Conservation (phyloP, 2,113 vertebrate genomes). For the Indri indri region DNA sequence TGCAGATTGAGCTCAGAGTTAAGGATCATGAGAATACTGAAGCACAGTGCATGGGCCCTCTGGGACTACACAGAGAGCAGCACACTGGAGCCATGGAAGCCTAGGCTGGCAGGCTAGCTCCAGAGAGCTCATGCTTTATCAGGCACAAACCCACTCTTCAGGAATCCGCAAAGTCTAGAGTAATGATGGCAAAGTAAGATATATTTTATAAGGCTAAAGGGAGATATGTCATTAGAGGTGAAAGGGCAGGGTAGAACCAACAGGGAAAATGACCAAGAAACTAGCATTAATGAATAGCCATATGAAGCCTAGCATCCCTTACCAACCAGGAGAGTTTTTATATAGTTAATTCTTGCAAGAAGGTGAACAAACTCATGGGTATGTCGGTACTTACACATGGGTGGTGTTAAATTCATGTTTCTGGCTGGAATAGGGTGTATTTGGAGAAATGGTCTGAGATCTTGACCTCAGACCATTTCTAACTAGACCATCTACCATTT, state of each 20-base stretch:
- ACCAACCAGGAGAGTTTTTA: background rate
- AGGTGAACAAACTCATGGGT: background rate
- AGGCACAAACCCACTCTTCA: background rate
- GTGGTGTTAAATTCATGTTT: background rate
- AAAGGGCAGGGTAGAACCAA: background rate
- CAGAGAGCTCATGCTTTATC: background rate
- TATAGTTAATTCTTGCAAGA: background rate
- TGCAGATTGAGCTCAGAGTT: background rate
- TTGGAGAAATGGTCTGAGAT: background rate
- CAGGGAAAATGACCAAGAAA: background rate
- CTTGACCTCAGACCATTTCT: background rate
- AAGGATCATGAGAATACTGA: background rate
- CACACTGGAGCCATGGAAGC: accelerated
- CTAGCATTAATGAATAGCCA: accelerated
- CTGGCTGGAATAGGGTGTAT: background rate
- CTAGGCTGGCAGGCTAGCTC: background rate
- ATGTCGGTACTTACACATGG: background rate
- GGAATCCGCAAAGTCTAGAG: background rate
- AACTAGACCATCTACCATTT: background rate
- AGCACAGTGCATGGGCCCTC: accelerated
- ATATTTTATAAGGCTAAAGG: background rate
- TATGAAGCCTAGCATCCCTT: background rate
- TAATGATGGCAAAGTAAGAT: background rate
- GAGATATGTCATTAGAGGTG: background rate
- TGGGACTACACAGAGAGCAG: background rate